Evolutionary conservation across 2,888 invertebrate genomes (phyloP).

Genomic region (Aleiodes leptofemur): DNA sequence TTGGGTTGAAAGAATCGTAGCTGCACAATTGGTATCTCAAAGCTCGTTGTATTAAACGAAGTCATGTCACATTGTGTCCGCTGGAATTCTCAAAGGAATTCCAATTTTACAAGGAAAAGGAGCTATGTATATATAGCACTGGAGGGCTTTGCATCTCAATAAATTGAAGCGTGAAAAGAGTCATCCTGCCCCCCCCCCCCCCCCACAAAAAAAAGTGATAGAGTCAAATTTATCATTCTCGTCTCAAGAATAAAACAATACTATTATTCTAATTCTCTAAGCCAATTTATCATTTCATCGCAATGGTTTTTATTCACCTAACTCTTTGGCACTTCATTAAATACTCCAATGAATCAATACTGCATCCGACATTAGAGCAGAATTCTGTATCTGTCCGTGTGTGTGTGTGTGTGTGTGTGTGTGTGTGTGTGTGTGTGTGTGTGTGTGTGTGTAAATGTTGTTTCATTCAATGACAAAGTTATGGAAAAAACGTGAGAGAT

Average conservation of each 20-base stretch:
- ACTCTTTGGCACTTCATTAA: conserved; percentile 3
- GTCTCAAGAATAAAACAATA: neutral
- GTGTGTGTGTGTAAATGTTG: conserved; percentile 4
- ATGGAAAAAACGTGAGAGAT: conserved; percentile 25
- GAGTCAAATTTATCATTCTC: neutral
- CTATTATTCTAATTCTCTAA: neutral
- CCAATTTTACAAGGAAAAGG: conserved; percentile 57
- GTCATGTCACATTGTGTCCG: conserved; percentile 31
- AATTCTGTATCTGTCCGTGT: conserved; percentile 8
- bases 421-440: neutral
- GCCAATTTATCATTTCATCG: conserved; percentile 9
- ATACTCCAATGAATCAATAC: conserved; percentile 12
- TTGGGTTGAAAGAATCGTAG: neutral
- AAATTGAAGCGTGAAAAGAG: conserved; percentile 35
- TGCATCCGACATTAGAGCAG: neutral
- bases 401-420: neutral
- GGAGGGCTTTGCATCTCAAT: conserved; percentile 38
- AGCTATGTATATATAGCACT: conserved; percentile 11
- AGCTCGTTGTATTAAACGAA: conserved; percentile 18
- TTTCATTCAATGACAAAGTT: conserved; percentile 28
- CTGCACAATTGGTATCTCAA: neutral
- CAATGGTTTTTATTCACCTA: too few relatives aligned
- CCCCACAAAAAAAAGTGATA: neutral
- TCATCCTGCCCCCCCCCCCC: neutral
- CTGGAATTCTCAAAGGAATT: conserved; percentile 61